These are phyloP conservation scores for Pammene aurita DNA, from an alignment of 2,888 invertebrate genomes.

Conservation along the genomic window DNA sequence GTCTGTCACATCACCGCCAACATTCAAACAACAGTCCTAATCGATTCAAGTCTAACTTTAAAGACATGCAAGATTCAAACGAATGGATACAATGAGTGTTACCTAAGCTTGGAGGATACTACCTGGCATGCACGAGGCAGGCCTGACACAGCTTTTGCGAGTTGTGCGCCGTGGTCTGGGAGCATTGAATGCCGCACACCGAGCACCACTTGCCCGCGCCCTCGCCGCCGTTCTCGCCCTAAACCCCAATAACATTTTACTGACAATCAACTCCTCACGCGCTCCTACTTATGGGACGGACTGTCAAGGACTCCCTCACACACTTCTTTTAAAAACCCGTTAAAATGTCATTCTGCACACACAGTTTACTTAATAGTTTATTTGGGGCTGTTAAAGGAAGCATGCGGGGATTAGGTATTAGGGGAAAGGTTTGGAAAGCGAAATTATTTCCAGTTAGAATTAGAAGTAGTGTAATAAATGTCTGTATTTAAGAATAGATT, in stretches of 20 bases:
- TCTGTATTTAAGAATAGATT: slow-evolving; percentile 26
- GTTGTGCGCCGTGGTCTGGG: slow-evolving; percentile 79
- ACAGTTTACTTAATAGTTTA: slow-evolving; percentile 64
- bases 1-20: slow-evolving; percentile 84
- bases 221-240: slow-evolving; percentile 78
- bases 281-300: slow-evolving; percentile 52
- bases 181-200: slow-evolving; percentile 81
- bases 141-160: slow-evolving; percentile 82
- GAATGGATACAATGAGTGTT: slow-evolving; percentile 35
- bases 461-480: slow-evolving; percentile 40
- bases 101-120: slow-evolving; percentile 52
- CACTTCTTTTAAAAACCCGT: slow-evolving; percentile 82
- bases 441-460: slow-evolving; percentile 40
- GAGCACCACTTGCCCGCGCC: slow-evolving; percentile 76
- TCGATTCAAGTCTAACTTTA: slow-evolving; percentile 48
- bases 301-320: slow-evolving; percentile 68
- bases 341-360: slow-evolving; percentile 82
- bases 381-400: slow-evolving; percentile 81
- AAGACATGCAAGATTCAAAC: slow-evolving; percentile 56
- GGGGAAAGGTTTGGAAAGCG: slow-evolving; percentile 49
- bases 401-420: slow-evolving; percentile 72
- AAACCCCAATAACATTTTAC: slow-evolving; percentile 79
- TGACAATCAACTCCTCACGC: slow-evolving; percentile 47
- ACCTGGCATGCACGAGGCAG: slow-evolving; percentile 84
- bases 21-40: slow-evolving; percentile 65